These are phyloP conservation scores for Chiloscyllium plagiosum DNA, from an alignment of 2,113 vertebrate species.

Conservation along the genomic window DNA sequence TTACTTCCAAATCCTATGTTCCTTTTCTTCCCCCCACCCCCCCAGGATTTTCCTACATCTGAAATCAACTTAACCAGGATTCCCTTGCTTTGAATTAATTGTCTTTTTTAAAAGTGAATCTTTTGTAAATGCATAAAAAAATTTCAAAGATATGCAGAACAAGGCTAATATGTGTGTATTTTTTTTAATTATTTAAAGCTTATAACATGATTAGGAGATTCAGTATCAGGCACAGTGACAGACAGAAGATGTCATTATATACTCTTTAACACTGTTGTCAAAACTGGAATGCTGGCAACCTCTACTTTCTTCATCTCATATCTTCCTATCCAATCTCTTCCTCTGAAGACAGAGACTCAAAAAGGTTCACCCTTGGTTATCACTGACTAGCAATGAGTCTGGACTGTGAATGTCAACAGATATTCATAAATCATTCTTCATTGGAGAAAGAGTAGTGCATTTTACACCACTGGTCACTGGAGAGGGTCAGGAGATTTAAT, in stretches of 20 bases:
- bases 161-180: neutral
- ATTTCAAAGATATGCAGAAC: neutral
- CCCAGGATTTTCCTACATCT: neutral
- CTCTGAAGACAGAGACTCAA: neutral
- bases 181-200: neutral
- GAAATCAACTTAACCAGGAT: neutral
- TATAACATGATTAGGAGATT: neutral
- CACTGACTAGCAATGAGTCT: neutral
- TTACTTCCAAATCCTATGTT: too few species aligned
- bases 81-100: neutral
- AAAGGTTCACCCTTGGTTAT: neutral
- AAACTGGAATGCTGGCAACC: neutral
- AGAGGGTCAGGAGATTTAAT: neutral
- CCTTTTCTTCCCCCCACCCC: too few species aligned
- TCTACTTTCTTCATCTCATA: neutral
- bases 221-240: neutral
- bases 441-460: neutral
- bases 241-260: too few species aligned
- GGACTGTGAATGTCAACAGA: neutral
- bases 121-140: neutral
- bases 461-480: neutral
- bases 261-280: neutral
- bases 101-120: neutral
- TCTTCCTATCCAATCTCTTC: neutral
- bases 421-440: neutral